phyloP scores from a whole-genome alignment of 1,140 invertebrate genomes.

The Trachymyrmex septentrionalis region DNA sequence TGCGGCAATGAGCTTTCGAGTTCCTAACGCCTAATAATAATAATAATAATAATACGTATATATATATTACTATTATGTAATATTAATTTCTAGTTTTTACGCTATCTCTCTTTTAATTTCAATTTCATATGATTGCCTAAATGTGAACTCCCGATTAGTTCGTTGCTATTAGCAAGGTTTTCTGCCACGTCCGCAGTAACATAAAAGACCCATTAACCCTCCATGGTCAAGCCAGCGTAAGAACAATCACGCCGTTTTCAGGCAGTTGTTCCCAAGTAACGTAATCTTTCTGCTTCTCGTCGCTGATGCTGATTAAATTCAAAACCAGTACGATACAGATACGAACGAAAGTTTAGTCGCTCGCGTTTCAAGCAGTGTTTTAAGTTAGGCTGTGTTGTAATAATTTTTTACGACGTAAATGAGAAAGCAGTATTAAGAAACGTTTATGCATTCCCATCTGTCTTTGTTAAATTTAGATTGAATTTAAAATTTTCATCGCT shows the following conservation, averaged over 20 bases:
- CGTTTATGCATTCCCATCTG: neutral
- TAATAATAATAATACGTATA: no score
- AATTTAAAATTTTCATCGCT: conserved; percentile 23
- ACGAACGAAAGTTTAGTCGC: conserved; percentile 66
- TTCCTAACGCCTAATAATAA: no score
- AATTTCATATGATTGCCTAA: neutral
- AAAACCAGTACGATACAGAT: conserved; percentile 47
- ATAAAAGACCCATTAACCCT: conserved; percentile 25
- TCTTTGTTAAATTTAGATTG: conserved; percentile 60
- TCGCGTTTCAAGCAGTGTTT: conserved; percentile 58
- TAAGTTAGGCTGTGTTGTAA: conserved; percentile 13
- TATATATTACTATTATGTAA: neutral
- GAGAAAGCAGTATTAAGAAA: conserved; percentile 14
- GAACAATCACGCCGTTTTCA: conserved; percentile 68
- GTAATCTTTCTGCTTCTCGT: conserved; percentile 67
- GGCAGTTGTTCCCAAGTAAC: conserved; percentile 78
- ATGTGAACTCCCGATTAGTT: conserved; percentile 9
- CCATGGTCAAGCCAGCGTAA: conserved; percentile 29
- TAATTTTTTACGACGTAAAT: conserved; percentile 16
- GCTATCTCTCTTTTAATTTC: neutral
- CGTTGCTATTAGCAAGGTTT: neutral
- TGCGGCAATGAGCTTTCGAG: no score
- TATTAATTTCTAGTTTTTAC: neutral
- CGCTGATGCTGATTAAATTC: conserved; percentile 75
- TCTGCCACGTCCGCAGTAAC: neutral